Evolutionary conservation across 2,888 invertebrate species (phyloP).

Genomic region (Odontothrips loti): DNA sequence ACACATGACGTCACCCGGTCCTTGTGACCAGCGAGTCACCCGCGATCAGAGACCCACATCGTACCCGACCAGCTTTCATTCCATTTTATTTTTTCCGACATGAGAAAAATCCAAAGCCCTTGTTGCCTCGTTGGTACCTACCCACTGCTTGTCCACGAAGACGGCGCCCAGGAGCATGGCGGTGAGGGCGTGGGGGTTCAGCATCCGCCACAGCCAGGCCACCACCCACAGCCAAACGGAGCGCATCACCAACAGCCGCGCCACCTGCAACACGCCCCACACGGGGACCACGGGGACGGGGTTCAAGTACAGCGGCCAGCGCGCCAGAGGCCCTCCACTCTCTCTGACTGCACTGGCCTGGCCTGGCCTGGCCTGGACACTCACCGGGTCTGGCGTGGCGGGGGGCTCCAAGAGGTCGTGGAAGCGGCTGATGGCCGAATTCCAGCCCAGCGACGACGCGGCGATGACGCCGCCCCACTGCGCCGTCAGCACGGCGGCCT

Average conservation of each 20-base stretch:
- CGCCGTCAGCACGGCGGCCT: not conserved
- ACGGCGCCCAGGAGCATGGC: slow-evolving; percentile 23
- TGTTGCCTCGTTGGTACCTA: too few relatives aligned
- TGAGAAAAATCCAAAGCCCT: too few relatives aligned
- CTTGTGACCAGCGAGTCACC: too few relatives aligned
- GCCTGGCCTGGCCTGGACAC: too few relatives aligned
- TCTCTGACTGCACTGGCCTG: too few relatives aligned
- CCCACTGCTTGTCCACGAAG: slow-evolving; percentile 7
- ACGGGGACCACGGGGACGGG: too few relatives aligned
- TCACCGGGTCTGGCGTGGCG: not conserved
- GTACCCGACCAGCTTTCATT: too few relatives aligned
- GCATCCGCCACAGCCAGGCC: not conserved
- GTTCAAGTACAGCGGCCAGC: too few relatives aligned
- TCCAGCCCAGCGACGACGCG: slow-evolving; percentile 15
- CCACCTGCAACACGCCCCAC: not conserved
- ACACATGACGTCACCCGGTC: too few relatives aligned
- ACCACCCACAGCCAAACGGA: slow-evolving; percentile 15
- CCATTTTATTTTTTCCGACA: too few relatives aligned
- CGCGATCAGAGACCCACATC: too few relatives aligned
- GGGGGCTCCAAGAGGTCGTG: not conserved
- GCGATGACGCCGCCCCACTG: not conserved
- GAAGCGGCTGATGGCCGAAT: slow-evolving; percentile 17
- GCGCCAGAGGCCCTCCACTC: too few relatives aligned
- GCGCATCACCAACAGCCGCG: not conserved
- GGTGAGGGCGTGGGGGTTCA: slow-evolving; percentile 15